Conservation (phyloP, 2,113 vertebrate species). For the Notothenia coriiceps region DNA sequence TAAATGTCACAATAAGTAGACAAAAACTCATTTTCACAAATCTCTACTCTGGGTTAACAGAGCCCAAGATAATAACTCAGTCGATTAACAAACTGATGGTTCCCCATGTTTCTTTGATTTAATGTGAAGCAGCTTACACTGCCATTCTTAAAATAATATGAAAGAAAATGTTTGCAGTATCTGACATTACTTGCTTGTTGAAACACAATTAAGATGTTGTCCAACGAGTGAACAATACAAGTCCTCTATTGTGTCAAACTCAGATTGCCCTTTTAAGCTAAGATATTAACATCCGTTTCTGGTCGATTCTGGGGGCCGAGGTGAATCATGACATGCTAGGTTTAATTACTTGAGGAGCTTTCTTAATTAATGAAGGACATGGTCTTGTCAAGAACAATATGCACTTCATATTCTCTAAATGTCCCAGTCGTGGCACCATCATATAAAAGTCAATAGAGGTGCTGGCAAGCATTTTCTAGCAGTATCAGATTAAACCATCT, state of each 20-base stretch:
- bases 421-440: not conserved
- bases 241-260: slow-evolving; percentile 33
- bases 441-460: not conserved
- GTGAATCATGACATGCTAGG: not conserved
- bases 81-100: slow-evolving; percentile 41
- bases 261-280: slow-evolving; percentile 31
- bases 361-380: slow-evolving; percentile 18
- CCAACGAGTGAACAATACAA: slow-evolving; percentile 19
- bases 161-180: slow-evolving; percentile 19
- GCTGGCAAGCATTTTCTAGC: not conserved
- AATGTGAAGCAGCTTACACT: slow-evolving; percentile 28
- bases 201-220: slow-evolving; percentile 42
- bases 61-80: slow-evolving; percentile 18
- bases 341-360: not conserved
- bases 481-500: slow-evolving; percentile 12
- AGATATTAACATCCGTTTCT: slow-evolving; percentile 18
- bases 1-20: slow-evolving; percentile 3
- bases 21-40: slow-evolving; percentile 37
- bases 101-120: slow-evolving; percentile 12
- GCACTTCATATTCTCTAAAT: not conserved
- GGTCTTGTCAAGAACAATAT: slow-evolving; percentile 23
- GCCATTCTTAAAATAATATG: slow-evolving; percentile 38
- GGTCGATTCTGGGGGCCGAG: slow-evolving; percentile 17
- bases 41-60: slow-evolving; percentile 24
- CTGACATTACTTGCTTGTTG: slow-evolving; percentile 26